Evolutionary conservation across 2,888 invertebrate genomes (phyloP).

Genomic region (Pterobdella sp.): DNA sequence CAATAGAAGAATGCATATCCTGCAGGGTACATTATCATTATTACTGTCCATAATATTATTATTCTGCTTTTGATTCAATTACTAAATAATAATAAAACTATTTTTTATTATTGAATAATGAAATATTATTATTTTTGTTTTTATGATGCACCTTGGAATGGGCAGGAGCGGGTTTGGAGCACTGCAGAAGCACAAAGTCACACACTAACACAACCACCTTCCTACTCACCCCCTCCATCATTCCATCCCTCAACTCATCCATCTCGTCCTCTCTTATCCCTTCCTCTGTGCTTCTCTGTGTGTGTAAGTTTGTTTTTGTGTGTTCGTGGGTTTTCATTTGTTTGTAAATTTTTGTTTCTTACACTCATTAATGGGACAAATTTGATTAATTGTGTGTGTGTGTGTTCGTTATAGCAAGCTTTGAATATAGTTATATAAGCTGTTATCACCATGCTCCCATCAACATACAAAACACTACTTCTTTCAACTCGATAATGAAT

Average conservation of each 20-base stretch:
- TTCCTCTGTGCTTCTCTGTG: not conserved
- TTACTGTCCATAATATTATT: not conserved
- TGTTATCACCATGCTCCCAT: no score
- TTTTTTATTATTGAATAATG: not conserved
- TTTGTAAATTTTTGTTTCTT: no score
- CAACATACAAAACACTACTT: no score
- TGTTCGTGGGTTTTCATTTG: no score
- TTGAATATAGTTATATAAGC: no score
- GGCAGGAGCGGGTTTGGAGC: conserved; percentile 82
- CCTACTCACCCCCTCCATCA: conserved; percentile 40
- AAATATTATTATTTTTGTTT: not conserved
- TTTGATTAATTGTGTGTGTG: no score
- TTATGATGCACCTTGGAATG: conserved; percentile 74
- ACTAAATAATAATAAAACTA: not conserved
- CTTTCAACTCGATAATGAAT: no score
- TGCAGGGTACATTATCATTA: conserved; percentile 6
- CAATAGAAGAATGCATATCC: conserved; percentile 78
- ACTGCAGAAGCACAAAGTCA: conserved; percentile 91
- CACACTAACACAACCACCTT: conserved; percentile 83
- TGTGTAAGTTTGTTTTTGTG: no score
- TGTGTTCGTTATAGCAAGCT: no score
- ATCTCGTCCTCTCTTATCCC: not conserved
- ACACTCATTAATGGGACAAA: no score
- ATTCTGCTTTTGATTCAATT: not conserved
- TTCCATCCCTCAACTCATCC: not conserved